Base-by-base conservation (phyloP, 2,888 invertebrate genomes). In the Apodemia zela region DNA sequence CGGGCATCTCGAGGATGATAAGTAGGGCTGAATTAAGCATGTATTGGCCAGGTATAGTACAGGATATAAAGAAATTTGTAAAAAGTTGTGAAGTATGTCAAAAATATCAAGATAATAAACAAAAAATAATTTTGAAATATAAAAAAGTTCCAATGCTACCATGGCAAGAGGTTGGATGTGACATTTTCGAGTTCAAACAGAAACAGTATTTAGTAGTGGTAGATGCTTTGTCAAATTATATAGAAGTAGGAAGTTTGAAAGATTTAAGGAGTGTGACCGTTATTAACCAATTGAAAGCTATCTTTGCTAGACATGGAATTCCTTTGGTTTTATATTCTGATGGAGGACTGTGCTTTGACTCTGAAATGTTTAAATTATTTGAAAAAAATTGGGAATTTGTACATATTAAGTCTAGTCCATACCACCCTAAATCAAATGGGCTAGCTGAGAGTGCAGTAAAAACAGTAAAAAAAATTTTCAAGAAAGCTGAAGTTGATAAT, bases 351-450 rank as follows among this genome's bases (percentile, higher is more conserved):
- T 35, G 33, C 10, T 35, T 35, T 35, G 33, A 35, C 5, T 35
- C 33, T 35, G 33, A 35, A 8, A 7, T 35, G 33, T 35, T 35
- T 8, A 35, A 35, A 35, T 35, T n/a, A 45, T 45, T 45, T 45
- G 45, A 45, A 65, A 64, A 66, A 63, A 59, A 66, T 42, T 70
- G 68, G 68, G 65, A 47, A 59, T 68, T 70, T 60, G 61, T 67
- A 25, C 67, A 66, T 60, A 61, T 61, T 51, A 69, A 63, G 61
- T 67, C 66, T 8, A 65, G 65, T 63, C 69, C 64, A 17, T 61
- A 65, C 62, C 59, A 66, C 42, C 62, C 60, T 42, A 64, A 64
- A 60, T 61, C 60, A n/a, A 58, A 58, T 25, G 58, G 67, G 59
- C 47, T 61, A 3, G 61, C 59, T 25, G 68, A 66, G 62, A 61